Evolutionary conservation across 2,797 vertebrate genomes (phyloP).

Genomic region (Chaunax sp.): DNA sequence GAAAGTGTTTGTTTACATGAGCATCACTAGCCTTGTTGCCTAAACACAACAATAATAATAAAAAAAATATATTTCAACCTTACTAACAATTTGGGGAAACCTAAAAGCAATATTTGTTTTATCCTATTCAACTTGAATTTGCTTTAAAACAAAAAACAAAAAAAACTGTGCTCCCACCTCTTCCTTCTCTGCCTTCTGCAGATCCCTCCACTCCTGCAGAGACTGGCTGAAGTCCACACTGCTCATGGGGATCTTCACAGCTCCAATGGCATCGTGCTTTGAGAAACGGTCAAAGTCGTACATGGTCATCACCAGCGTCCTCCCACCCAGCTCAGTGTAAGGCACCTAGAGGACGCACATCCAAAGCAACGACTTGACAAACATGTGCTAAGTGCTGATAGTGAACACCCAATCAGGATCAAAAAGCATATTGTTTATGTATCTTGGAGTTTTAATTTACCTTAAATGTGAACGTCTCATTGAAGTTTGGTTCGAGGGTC

Average conservation of each 20-base stretch:
- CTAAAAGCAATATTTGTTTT: not conserved
- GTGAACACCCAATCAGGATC: not conserved
- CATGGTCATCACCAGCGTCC: conserved; percentile 96
- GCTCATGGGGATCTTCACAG: conserved; percentile 95
- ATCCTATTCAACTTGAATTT: not conserved
- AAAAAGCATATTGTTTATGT: not conserved
- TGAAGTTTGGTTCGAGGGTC: conserved; percentile 95
- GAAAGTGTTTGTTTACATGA: too few species aligned
- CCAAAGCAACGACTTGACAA: not conserved
- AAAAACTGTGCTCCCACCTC: conserved; percentile 89
- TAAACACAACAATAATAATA: too few species aligned
- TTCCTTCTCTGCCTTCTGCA: conserved; percentile 98
- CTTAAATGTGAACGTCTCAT: conserved; percentile 97
- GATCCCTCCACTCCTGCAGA: conserved; percentile 95
- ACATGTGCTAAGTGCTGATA: not conserved
- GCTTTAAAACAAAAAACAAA: too few species aligned
- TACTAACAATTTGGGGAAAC: too few species aligned
- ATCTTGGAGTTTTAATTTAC: conserved; percentile 63
- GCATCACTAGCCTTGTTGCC: too few species aligned
- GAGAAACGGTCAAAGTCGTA: conserved; percentile 99
- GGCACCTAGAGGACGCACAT: conserved; percentile 83
- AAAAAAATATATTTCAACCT: too few species aligned
- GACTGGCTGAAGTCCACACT: conserved; percentile 96
- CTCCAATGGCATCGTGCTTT: conserved; percentile 97
- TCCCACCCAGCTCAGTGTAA: conserved; percentile 94